Conservation (phyloP, 2,113 vertebrate genomes). For the Aptenodytes patagonicus region DNA sequence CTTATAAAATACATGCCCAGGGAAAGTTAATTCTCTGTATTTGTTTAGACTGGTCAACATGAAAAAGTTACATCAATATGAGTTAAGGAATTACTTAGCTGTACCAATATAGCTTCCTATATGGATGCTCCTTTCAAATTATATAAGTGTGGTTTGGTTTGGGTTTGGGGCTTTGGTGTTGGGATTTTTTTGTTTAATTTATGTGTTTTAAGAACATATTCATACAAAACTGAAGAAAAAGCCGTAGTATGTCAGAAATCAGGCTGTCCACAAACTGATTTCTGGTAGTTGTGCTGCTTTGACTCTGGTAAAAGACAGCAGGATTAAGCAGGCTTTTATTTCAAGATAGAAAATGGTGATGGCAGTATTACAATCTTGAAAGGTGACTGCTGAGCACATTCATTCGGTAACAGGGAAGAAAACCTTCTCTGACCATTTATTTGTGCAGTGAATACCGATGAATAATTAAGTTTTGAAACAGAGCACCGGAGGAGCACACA, state of each 20-base stretch:
- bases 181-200: not conserved
- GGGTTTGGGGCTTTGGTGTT: not conserved
- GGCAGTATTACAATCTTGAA: not conserved
- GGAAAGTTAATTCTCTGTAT: not conserved
- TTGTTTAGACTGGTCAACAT: not conserved
- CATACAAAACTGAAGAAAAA: not conserved
- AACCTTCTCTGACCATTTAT: not conserved
- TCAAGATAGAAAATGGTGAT: not conserved
- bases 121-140: not conserved
- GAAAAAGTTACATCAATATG: not conserved
- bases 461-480: not conserved
- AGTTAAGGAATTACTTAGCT: not conserved
- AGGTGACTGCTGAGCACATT: not conserved
- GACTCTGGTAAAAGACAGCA: not conserved
- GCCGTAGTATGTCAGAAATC: not conserved
- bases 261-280: not conserved
- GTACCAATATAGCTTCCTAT: not conserved
- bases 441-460: not conserved
- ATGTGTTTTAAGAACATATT: not conserved
- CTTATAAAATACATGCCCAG: not conserved
- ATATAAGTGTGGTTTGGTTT: not conserved
- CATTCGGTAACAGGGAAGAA: not conserved
- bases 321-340: not conserved
- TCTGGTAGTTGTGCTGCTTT: not conserved
- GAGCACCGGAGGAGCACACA: not conserved